Percentiles rank a stretch among this genome's conserved stretches.
Evolutionary conservation across 2,888 invertebrate genomes (phyloP).

Genomic region (Tachystola acroxantha): DNA sequence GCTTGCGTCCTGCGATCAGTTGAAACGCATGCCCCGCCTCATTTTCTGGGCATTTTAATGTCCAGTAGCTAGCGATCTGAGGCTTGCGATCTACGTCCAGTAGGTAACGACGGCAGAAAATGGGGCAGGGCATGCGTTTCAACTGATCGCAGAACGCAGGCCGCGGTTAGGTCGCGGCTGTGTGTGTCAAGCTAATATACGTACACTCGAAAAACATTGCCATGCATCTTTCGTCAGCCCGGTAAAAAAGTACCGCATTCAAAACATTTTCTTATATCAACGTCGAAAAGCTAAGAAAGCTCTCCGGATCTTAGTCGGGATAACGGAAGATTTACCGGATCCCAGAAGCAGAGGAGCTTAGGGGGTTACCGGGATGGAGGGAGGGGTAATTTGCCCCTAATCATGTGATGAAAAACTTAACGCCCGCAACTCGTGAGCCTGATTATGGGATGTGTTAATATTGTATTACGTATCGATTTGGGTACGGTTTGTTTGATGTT

Average conservation of each 20-base stretch:
- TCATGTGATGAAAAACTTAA: constrained; percentile 74
- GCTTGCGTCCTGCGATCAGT: no score
- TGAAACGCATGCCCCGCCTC: no score
- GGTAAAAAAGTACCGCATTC: not conserved
- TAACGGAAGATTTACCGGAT: constrained; percentile 55
- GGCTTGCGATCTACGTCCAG: no score
- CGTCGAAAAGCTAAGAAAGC: constrained; percentile 32
- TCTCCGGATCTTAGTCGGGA: constrained; percentile 47
- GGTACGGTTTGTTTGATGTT: not conserved
- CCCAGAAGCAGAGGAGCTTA: constrained; percentile 26
- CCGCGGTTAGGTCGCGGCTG: no score
- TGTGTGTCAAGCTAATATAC: no score
- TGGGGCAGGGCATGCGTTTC: no score
- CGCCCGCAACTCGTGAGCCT: constrained; percentile 18
- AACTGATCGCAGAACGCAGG: no score
- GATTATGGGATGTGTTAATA: constrained; percentile 2
- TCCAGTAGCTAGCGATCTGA: no score
- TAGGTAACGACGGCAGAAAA: no score
- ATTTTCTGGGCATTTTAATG: no score
- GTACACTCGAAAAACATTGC: no score
- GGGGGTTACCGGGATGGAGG: constrained; percentile 17
- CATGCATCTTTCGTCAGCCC: no score
- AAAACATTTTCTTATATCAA: constrained; percentile 13
- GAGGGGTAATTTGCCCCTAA: constrained; percentile 58
- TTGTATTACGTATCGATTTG: constrained; percentile 8